Base-by-base conservation (phyloP, 2,113 vertebrate genomes). In the Accipiter cooperii region DNA sequence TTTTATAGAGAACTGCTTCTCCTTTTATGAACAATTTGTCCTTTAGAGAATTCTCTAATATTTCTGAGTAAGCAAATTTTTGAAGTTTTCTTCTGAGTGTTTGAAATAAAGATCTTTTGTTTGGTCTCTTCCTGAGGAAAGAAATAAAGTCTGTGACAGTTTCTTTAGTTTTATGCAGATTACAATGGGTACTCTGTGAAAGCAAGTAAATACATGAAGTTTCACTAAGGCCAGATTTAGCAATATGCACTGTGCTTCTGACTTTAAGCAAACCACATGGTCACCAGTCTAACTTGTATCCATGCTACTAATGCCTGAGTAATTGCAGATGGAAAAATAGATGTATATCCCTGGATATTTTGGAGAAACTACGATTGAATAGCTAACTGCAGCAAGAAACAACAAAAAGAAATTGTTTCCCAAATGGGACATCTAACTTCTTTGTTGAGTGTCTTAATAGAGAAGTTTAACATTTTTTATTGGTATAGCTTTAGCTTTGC, bases 1-100 rank as follows among this genome's bases (percentile, higher is more conserved):
- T 95, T 97, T 97, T 95, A 92, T 82, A 94, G 90, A 97, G 80
- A 94, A 86, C 75, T 86, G 68, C 36, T 90, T 80, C 66, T 96
- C 34, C 75, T 95, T 97, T 97, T 97, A 97, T 94, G 96, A 96
- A 97, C 83, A 95, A 70, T 96, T 96, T 94, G 86, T 90, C 93
- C 96, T 97, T 96, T 97, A 85, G 64, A 77, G 76, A 93, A 95
- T 95, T 94, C 42, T 84, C 10, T 91, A 74, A 81, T 96, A 87
- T 92, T 96, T 96, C 92, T 44, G 84, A 91, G 77, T 90, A 96
- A 96, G 97, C 92, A 95, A 38, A 5, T 74, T 85, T 89, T 80
- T 51, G 0, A 84, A 51, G 38, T 28, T 91, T 94, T 95, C 57
- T 81, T 92, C 40, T 69, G 68, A 73, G 17, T 63, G 17, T 49